These are phyloP conservation scores for Dicycla oo DNA, from an alignment of 2,888 invertebrate genomes.

Conservation along the genomic window DNA sequence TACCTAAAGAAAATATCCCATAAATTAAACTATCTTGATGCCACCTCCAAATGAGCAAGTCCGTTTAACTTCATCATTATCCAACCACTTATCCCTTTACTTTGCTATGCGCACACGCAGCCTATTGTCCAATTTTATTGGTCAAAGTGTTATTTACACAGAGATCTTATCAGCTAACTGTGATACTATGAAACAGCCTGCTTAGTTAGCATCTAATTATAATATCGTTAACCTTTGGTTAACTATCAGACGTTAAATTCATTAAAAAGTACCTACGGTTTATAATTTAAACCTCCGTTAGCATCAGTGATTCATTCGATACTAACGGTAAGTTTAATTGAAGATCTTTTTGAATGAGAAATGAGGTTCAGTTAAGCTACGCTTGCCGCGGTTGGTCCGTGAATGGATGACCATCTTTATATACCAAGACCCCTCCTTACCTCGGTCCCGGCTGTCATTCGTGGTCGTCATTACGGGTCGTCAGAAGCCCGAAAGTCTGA, in stretches of 20 bases:
- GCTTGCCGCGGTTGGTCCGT: too few relatives aligned
- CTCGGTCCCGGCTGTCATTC: too few relatives aligned
- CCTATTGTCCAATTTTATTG: constrained; percentile 37
- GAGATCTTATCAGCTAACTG: constrained; percentile 52
- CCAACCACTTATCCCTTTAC: constrained; percentile 3
- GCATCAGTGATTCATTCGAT: constrained; percentile 52
- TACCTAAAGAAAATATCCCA: too few relatives aligned
- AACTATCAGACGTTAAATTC: constrained; percentile 46
- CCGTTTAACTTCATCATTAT: neutral
- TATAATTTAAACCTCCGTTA: constrained; percentile 35
- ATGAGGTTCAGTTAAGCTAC: neutral
- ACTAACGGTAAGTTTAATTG: constrained; percentile 50
- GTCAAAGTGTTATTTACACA: constrained; percentile 40
- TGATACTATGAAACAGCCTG: constrained; percentile 47
- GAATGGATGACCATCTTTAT: too few relatives aligned
- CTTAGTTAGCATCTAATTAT: constrained; percentile 57
- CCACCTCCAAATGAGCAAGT: constrained; percentile 19
- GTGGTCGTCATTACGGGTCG: too few relatives aligned
- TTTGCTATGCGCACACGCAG: constrained; percentile 32
- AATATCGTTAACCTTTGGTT: constrained; percentile 62
- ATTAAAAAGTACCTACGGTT: constrained; percentile 49
- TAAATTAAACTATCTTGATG: too few relatives aligned
- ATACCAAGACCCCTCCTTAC: too few relatives aligned
- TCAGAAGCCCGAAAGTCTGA: too few relatives aligned
- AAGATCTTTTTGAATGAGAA: constrained; percentile 13